Percentiles rank a stretch among this genome's conserved stretches.
Evolutionary conservation across 2,888 invertebrate species (phyloP).

Genomic region (Corbicula japonica): DNA sequence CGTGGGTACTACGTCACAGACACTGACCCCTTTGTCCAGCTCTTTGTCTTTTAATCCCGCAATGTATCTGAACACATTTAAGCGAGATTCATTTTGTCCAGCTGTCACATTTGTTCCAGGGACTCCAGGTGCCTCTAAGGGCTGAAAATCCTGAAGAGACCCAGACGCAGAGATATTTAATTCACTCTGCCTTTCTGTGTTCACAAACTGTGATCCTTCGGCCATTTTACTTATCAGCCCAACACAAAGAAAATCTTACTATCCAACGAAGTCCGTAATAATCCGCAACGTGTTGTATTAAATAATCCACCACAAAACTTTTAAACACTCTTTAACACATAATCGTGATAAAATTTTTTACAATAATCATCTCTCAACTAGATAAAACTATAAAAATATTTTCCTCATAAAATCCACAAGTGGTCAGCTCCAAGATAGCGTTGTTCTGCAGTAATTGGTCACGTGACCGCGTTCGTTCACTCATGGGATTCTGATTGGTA

Average conservation of each 20-base stretch:
- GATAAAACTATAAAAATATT: neutral
- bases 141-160: conserved; percentile 5
- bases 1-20: no score
- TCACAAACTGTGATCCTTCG: neutral
- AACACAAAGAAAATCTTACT: no score
- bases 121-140: neutral
- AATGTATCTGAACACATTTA: no score
- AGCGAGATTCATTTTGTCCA: no score
- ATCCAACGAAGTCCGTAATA: no score
- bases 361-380: neutral
- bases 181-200: neutral
- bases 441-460: neutral
- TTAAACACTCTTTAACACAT: neutral
- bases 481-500: conserved; percentile 14
- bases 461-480: conserved; percentile 6
- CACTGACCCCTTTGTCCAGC: no score
- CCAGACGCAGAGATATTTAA: neutral
- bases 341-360: neutral
- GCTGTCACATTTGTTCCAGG: neutral
- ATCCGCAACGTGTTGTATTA: neutral
- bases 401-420: neutral
- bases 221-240: neutral
- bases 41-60: no score
- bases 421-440: neutral
- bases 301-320: conserved; percentile 3